Evolutionary conservation across 2,797 vertebrate species (phyloP).

Genomic region (Halcyon chelicuti): DNA sequence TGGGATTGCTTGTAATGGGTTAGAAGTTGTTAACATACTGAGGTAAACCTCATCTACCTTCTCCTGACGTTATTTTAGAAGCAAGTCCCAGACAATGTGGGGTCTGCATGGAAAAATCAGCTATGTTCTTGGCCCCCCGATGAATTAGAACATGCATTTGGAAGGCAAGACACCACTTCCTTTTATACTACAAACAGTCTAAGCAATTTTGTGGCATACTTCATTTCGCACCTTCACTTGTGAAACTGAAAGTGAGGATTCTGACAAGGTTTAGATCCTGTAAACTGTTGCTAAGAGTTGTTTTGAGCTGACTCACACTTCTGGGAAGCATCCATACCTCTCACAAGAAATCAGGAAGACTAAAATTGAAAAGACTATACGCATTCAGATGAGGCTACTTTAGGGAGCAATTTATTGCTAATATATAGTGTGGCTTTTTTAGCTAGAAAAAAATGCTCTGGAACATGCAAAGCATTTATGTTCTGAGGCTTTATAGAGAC

Average conservation of each 20-base stretch:
- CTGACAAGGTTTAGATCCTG: background rate
- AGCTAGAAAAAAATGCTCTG: background rate
- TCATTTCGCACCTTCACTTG: background rate
- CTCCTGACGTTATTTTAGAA: background rate
- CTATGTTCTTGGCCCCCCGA: background rate
- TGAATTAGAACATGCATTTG: background rate
- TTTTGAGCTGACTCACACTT: background rate
- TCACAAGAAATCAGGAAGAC: background rate
- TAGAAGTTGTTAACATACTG: background rate
- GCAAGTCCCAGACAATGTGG: background rate
- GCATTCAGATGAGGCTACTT: background rate
- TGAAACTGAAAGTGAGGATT: background rate
- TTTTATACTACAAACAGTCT: background rate
- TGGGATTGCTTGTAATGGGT: background rate
- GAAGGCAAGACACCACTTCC: background rate
- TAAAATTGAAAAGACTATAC: background rate
- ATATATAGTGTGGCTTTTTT: rapidly evolving
- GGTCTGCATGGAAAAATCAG: background rate
- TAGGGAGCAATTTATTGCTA: background rate
- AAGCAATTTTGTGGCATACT: background rate
- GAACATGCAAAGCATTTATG: background rate
- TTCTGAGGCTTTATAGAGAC: background rate
- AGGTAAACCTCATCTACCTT: background rate
- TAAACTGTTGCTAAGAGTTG: background rate
- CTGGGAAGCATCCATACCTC: background rate